Percentiles rank a stretch among this genome's conserved stretches.
phyloP scores from a whole-genome alignment of 2,888 invertebrate species.

The Rotaria sp. region DNA sequence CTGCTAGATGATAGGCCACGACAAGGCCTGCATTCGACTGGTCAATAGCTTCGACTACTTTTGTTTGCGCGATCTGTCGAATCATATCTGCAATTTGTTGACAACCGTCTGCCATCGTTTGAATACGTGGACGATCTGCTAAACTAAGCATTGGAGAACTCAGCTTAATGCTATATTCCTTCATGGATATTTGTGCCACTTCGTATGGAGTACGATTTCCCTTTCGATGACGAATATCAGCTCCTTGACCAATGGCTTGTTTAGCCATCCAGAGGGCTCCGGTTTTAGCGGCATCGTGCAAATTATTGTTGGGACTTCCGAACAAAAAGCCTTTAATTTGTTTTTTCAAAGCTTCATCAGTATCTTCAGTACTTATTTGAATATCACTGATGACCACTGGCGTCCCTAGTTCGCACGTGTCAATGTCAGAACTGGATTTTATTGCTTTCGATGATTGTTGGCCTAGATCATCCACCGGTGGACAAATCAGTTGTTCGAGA shows the following conservation, averaged over 20 bases:
- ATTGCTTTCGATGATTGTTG: neutral
- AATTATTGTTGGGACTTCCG: neutral
- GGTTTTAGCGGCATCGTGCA: neutral
- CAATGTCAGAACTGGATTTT: neutral
- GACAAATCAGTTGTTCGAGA: neutral
- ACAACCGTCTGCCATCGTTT: neutral
- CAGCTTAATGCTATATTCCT: no score
- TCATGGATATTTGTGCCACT: neutral
- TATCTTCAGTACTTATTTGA: neutral
- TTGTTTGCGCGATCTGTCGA: neutral
- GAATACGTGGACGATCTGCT: no score
- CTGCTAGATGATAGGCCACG: neutral
- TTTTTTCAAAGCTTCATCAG: neutral
- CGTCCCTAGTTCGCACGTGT: neutral
- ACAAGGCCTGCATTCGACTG: neutral
- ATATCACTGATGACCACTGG: neutral
- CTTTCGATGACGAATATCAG: conserved; percentile 20
- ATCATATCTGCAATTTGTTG: neutral
- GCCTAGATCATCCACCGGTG: neutral
- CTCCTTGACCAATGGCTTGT: neutral
- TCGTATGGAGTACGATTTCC: neutral
- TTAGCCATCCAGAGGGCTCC: neutral
- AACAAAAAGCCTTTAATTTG: neutral
- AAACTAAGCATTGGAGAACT: no score
- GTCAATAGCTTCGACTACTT: neutral